Conservation (phyloP, 64 coral and sea anemone species). For the Pachyseris speciosa region DNA sequence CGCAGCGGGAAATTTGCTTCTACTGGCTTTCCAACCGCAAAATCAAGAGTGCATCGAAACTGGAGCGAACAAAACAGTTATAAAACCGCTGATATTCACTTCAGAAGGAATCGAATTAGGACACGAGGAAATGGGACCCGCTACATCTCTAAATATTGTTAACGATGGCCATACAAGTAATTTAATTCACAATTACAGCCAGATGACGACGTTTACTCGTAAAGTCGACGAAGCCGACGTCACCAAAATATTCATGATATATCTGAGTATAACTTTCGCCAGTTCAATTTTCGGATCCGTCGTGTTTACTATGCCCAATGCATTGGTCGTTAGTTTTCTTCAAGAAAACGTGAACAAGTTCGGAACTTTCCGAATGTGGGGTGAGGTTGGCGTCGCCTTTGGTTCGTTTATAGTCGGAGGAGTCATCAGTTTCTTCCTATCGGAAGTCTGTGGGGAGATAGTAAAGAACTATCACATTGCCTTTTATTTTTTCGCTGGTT, state of each 20-base stretch:
- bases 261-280: constrained; percentile 5
- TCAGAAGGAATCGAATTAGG: not conserved
- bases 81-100: constrained; percentile 24
- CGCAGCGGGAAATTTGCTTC: constrained; percentile 34
- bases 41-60: constrained; percentile 52
- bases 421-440: constrained; percentile 44
- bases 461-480: constrained; percentile 59
- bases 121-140: not conserved
- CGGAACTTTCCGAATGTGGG: constrained; percentile 66
- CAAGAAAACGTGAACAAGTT: constrained; percentile 30
- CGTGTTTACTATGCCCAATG: constrained; percentile 29
- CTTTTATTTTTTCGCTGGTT: constrained; percentile 74
- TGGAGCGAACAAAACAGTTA: constrained; percentile 21
- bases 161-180: not conserved
- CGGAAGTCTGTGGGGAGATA: constrained; percentile 52
- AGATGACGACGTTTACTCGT: not conserved
- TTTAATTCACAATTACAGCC: not conserved
- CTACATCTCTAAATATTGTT: not conserved
- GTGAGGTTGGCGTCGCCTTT: constrained; percentile 39
- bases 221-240: constrained; percentile 2
- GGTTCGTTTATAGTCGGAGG: constrained; percentile 59
- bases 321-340: constrained; percentile 33
- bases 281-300: constrained; percentile 46
- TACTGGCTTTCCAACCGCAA: constrained; percentile 60
- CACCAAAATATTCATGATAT: constrained; percentile 18